Evolutionary conservation across 1,140 invertebrate genomes (phyloP), one percentile per base, ranked within the genome.

Genomic region (Rhyacophila brunnea): DNA sequence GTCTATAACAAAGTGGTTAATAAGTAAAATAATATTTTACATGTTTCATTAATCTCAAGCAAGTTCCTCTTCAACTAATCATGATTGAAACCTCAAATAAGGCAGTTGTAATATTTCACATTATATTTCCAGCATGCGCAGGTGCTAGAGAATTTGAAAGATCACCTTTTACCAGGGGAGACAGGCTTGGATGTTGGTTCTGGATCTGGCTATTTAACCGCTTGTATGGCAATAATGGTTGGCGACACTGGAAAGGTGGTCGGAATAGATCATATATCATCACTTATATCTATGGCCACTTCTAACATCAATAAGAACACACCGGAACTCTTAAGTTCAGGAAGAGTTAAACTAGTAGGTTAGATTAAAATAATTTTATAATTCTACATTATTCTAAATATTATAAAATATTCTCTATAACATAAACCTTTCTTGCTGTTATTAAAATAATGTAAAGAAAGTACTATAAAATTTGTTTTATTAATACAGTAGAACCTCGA

Each of bases 151-250:
- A 79, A 89, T 44, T 78, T 99, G 55, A 86, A 88, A 68, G 88
- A 92, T 64, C 90, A 96, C 66, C 74, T 98, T 38, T 76, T 81
- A 38, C 84, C 86, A 67, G 93, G 95, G 42, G 85, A 83, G 32
- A 86, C 79, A 71, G 93, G 91, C 13, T 78, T 98, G 43, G 96
- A 99, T 82, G 93, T 99, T 55, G 96, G 96, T 7, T 97, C 92
- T 63, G 96, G 96, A 14, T 95, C 91, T 70, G 95, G 95, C 4
- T 98, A 97, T 74, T 82, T 98, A 10, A 97, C 95, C 28, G 89
- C 92, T n/a, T 98, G 95, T 69, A 95, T 98, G 88, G 90, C 89
- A 23, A 72, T 88, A 0, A 91, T 96, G 90, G 82, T 95, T 48
- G 90, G 90, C 23, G 75, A 85, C 42, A 83, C 78, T 59, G 95